Percentiles rank a stretch among this genome's conserved stretches.
phyloP scores from a whole-genome alignment of 2,888 invertebrate species.

The Furcula furcula region DNA sequence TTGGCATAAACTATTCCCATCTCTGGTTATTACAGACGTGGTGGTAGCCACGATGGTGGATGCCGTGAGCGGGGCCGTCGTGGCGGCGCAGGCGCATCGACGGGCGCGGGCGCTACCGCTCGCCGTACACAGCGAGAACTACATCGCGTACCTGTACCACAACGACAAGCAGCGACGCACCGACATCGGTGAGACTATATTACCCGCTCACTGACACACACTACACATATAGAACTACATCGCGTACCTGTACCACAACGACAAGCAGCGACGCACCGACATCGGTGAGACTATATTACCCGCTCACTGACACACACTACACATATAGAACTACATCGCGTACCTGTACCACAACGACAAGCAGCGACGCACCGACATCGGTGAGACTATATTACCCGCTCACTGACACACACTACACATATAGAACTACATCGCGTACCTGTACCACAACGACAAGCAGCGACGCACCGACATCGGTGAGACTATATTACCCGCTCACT shows the following conservation, averaged over 20 bases:
- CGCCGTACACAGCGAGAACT: constrained; percentile 96
- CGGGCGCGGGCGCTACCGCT: constrained; percentile 91
- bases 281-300: constrained; percentile 74
- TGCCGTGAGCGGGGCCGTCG: constrained; percentile 93
- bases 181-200: constrained; percentile 85
- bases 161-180: constrained; percentile 96
- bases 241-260: constrained; percentile 96
- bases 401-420: constrained; percentile 88
- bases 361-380: constrained; percentile 94
- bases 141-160: constrained; percentile 96
- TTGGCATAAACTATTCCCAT: too few species aligned
- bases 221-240: constrained; percentile 99
- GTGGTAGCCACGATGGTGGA: constrained; percentile 94
- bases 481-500: constrained; percentile 2
- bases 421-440: constrained; percentile 98
- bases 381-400: constrained; percentile 42
- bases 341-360: constrained; percentile 97
- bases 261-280: constrained; percentile 95
- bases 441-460: constrained; percentile 96
- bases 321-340: constrained; percentile 98
- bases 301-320: constrained; percentile 81
- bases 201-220: constrained; percentile 45
- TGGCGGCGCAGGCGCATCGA: constrained; percentile 92
- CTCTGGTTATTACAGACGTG: too few species aligned
- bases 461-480: constrained; percentile 93